A percentile compares a stretch with the other conserved stretches of the same genome.
phyloP scores from a whole-genome alignment of 2,113 vertebrate genomes.

The Reinhardtius hippoglossoides region DNA sequence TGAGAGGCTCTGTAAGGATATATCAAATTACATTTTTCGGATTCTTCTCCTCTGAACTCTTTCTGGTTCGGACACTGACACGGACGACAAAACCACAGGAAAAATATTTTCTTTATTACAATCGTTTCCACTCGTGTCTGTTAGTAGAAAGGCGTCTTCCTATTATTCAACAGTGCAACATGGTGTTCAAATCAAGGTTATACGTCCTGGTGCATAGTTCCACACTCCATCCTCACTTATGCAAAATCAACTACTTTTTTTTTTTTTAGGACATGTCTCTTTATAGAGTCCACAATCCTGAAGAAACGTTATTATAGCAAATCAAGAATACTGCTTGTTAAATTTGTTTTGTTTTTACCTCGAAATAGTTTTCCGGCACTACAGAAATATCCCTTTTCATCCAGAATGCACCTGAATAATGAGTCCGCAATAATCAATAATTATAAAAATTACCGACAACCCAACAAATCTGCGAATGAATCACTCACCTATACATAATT shows the following conservation, averaged over 20 bases:
- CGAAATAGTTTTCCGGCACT: constrained; percentile 22
- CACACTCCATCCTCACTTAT: constrained; percentile 29
- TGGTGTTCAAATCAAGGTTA: constrained; percentile 43
- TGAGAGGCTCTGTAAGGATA: no score
- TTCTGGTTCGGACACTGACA: not conserved
- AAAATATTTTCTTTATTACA: constrained; percentile 81
- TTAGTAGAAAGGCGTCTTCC: constrained; percentile 72
- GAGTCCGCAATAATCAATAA: constrained; percentile 34
- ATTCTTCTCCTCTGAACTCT: not conserved
- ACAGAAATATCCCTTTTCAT: constrained; percentile 65
- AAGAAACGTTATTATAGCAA: constrained; percentile 18
- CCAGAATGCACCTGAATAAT: constrained; percentile 52
- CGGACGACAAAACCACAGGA: constrained; percentile 47
- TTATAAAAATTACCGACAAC: constrained; percentile 44
- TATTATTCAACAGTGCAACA: constrained; percentile 66
- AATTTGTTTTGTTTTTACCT: not conserved
- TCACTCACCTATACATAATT: constrained; percentile 32
- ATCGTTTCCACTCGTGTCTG: constrained; percentile 58
- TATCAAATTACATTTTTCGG: not conserved
- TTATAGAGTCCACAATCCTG: constrained; percentile 6
- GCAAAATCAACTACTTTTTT: constrained; percentile 11
- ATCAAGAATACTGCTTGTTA: not conserved
- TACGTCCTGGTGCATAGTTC: constrained; percentile 70
- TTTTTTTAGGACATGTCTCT: constrained; percentile 1
- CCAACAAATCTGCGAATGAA: constrained; percentile 40